Evolutionary conservation across 1,140 invertebrate species (phyloP).

Genomic region (Chrysoperla carnea): DNA sequence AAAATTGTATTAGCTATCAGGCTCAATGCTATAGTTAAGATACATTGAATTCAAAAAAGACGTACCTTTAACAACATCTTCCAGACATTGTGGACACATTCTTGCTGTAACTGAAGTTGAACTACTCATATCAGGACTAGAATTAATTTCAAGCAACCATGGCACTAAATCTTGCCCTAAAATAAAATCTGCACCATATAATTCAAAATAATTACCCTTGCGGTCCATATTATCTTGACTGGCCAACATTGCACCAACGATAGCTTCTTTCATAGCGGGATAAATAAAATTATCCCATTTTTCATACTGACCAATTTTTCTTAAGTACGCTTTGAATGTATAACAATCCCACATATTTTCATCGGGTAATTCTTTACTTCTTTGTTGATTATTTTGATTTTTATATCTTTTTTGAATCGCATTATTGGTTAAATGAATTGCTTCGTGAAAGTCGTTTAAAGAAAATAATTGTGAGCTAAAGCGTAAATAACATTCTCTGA

Average conservation of each 20-base stretch:
- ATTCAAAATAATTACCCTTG: slow-evolving; percentile 75
- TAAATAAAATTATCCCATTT: slow-evolving; percentile 70
- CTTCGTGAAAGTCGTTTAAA: slow-evolving; percentile 79
- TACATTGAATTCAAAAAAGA: not conserved
- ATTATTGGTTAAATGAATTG: slow-evolving; percentile 85
- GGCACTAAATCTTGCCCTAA: slow-evolving; percentile 72
- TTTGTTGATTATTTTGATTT: slow-evolving; percentile 39
- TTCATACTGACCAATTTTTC: slow-evolving; percentile 49
- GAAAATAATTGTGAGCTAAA: slow-evolving; percentile 87
- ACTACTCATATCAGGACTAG: slow-evolving; percentile 75
- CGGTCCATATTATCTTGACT: slow-evolving; percentile 76
- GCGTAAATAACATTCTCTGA: slow-evolving; percentile 71
- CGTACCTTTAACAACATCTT: slow-evolving; percentile 84
- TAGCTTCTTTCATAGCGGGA: slow-evolving; percentile 75
- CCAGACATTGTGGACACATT: slow-evolving; percentile 71
- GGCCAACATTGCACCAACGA: slow-evolving; percentile 71
- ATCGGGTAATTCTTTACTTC: slow-evolving; percentile 54
- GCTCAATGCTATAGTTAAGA: too few relatives aligned
- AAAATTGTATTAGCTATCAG: too few relatives aligned
- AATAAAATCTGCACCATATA: slow-evolving; percentile 92
- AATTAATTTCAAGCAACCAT: slow-evolving; percentile 91
- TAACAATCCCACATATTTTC: slow-evolving; percentile 83
- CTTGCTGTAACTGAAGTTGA: slow-evolving; percentile 76
- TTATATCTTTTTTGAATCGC: slow-evolving; percentile 84
- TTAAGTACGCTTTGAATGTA: slow-evolving; percentile 54